phyloP scores from a whole-genome alignment of 2,797 vertebrate species.

The Tamandua tetradactyla region DNA sequence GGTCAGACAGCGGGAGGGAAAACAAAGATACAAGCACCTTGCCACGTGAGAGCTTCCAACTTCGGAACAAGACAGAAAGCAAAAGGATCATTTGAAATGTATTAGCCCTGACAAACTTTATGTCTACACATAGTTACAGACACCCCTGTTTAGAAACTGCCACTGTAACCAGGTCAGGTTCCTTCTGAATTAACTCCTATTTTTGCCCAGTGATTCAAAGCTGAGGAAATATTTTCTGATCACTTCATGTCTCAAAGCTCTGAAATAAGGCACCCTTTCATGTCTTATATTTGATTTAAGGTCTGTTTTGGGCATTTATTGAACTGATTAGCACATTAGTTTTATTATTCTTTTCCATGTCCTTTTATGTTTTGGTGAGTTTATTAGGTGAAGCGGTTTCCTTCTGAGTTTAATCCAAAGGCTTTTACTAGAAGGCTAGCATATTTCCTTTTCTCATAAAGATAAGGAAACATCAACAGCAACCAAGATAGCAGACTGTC shows the following conservation, averaged over 20 bases:
- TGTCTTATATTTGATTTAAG: conserved; percentile 69
- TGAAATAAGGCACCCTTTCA: conserved; percentile 55
- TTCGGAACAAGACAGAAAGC: background rate
- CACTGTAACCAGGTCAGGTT: background rate
- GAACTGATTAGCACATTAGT: conserved; percentile 72
- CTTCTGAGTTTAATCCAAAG: conserved; percentile 67
- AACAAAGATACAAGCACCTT: background rate
- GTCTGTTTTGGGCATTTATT: conserved; percentile 54
- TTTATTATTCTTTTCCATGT: conserved; percentile 68
- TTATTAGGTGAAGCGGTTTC: conserved; percentile 75
- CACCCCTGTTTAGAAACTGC: background rate
- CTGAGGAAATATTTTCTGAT: conserved; percentile 10
- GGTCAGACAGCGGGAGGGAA: background rate
- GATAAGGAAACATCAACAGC: conserved; percentile 72
- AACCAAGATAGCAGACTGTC: conserved; percentile 56
- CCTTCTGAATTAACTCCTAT: background rate
- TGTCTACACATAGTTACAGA: background rate
- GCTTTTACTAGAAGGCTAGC: conserved; percentile 48
- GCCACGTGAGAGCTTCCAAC: background rate
- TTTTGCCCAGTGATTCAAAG: background rate
- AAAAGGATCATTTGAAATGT: background rate
- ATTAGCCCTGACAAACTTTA: too few species aligned
- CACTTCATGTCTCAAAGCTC: conserved; percentile 17
- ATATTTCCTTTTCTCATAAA: conserved; percentile 75
- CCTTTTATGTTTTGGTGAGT: conserved; percentile 76